A percentile compares a stretch with the other conserved stretches of the same genome.
These are phyloP conservation scores for Pogonophryne albipinna DNA, from an alignment of 2,797 vertebrate species.

Conservation along the genomic window DNA sequence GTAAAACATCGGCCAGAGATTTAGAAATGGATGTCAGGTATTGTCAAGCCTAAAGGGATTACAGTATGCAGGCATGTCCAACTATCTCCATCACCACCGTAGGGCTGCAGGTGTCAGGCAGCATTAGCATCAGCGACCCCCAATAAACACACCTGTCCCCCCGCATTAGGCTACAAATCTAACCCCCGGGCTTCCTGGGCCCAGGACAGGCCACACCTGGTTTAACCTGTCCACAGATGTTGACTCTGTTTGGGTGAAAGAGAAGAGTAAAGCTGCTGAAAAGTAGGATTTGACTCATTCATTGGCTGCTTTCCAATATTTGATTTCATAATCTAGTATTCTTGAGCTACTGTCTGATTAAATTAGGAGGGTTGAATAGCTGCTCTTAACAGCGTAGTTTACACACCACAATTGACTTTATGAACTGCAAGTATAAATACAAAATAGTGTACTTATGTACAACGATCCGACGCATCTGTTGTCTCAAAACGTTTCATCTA, in stretches of 20 bases:
- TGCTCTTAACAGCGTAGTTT: slow-evolving; percentile 14
- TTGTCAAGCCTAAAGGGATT: slow-evolving; percentile 63
- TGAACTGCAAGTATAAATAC: not conserved
- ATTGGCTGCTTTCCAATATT: slow-evolving; percentile 53
- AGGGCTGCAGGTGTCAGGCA: slow-evolving; percentile 70
- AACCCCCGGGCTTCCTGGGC: slow-evolving; percentile 56
- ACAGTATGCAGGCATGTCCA: slow-evolving; percentile 70
- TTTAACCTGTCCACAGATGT: slow-evolving; percentile 77
- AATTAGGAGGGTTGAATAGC: slow-evolving; percentile 20
- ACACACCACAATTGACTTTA: slow-evolving; percentile 1
- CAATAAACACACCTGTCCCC: slow-evolving; percentile 72
- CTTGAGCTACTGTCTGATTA: slow-evolving; percentile 43
- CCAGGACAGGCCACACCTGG: slow-evolving; percentile 68
- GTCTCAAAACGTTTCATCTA: not conserved
- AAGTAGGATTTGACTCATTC: slow-evolving; percentile 49
- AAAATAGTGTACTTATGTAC: not conserved
- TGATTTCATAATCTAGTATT: slow-evolving; percentile 54
- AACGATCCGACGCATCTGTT: too few relatives aligned
- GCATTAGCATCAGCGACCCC: slow-evolving; percentile 68
- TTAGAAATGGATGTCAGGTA: slow-evolving; percentile 37
- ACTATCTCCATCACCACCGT: slow-evolving; percentile 70
- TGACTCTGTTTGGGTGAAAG: slow-evolving; percentile 55
- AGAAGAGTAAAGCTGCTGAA: slow-evolving; percentile 49
- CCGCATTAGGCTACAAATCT: slow-evolving; percentile 70
- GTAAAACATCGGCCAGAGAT: slow-evolving; percentile 42